A percentile compares a stretch with the other conserved stretches of the same genome.
Evolutionary conservation across 2,797 vertebrate genomes (phyloP).

Genomic region (Scarus forsteni): DNA sequence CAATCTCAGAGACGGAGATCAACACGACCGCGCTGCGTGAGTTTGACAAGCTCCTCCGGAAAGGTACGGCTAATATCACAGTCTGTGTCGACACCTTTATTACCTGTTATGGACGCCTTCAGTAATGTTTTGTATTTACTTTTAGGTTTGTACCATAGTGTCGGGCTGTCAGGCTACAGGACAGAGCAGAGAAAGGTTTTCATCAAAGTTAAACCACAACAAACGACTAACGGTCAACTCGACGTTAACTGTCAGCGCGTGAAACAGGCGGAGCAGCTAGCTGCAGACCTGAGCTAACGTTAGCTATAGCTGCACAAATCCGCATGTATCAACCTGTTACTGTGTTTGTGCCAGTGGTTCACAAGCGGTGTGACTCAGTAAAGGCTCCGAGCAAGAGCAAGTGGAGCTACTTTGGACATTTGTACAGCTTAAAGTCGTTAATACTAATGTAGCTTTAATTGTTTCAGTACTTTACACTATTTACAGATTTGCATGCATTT

Average conservation of each 20-base stretch:
- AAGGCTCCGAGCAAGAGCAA: no score
- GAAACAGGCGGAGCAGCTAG: neutral
- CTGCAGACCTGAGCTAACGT: neutral
- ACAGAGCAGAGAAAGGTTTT: neutral
- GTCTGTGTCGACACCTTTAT: no score
- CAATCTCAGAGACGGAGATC: conserved; percentile 76
- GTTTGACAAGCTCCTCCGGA: conserved; percentile 85
- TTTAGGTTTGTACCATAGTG: neutral
- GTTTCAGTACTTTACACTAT: no score
- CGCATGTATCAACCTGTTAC: neutral
- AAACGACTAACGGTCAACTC: neutral
- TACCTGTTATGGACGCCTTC: no score
- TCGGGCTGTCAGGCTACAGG: neutral
- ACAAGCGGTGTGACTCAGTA: no score
- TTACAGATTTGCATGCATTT: no score
- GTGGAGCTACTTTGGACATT: no score
- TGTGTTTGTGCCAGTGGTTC: no score
- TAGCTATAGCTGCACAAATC: neutral
- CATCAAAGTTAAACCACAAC: neutral
- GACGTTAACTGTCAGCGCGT: neutral
- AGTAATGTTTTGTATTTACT: no score
- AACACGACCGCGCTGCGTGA: conserved; percentile 88
- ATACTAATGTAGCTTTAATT: no score
- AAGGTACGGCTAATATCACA: conserved; percentile 77
- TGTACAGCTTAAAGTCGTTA: no score